Base-by-base conservation (phyloP, 2,888 invertebrate genomes). In the Mythimna vitellina region DNA sequence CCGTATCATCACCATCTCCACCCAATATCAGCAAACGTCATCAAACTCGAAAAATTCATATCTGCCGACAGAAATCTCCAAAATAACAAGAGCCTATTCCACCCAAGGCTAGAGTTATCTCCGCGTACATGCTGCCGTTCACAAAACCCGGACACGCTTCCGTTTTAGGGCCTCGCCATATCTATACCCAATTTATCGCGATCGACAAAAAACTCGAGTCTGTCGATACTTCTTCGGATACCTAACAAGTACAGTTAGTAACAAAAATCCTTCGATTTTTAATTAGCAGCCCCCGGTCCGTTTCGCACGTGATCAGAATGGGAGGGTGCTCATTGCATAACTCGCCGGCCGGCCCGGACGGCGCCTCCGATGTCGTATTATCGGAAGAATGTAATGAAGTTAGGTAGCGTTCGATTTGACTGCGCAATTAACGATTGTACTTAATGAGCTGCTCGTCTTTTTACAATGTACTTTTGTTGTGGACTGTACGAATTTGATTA, bases 231-330 rank as follows among this genome's bases (percentile, higher is more conserved):
- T 54, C 38, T 71, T 32, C 66, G 78, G 74, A 85, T 83, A 73
- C 74, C 80, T 88, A 75, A 87, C 89, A 89, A 90, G 93, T 94
- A 93, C 92, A 93, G 88, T 91, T 88, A 89, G 91, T 90, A 91
- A 93, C 93, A 94, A 94, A 95, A 95, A 94, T 95, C 92, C 91
- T 93, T 95, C 95, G 95, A 95, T 95, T 95, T 96, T 95, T 95
- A 96, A 96, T 96, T 95, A 95, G 94, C 91, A 91, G 86, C 89
- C 86, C 85, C 89, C 89, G 88, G 88, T 86, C 87, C 85, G 84
- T 84, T 88, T 84, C 80, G 92, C 91, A 91, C 95, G 95, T 95
- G 95, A 95, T 91, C 90, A 84, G 95, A 93, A 93, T 95, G 87
- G 86, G 88, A 88, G 89, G 80, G 79, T 76, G 79, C 80, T 84